A percentile compares a stretch with the other conserved stretches of the same genome.
Evolutionary conservation across 2,797 vertebrate genomes (phyloP).

Genomic region (Premnoplex brunnescens): DNA sequence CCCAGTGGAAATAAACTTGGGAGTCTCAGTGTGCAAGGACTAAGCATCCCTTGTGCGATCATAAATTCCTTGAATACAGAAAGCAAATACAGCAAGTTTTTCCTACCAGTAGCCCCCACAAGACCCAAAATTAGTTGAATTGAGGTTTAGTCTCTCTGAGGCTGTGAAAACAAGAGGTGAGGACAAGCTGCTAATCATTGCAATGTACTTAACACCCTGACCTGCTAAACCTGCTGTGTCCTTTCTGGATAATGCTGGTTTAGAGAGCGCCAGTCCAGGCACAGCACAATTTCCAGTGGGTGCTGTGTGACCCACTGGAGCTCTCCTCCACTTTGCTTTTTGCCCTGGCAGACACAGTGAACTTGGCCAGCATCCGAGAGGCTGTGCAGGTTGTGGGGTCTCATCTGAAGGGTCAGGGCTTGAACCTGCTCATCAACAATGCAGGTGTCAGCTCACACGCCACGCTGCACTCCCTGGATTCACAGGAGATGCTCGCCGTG

Average conservation of each 20-base stretch:
- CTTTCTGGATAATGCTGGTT: not conserved
- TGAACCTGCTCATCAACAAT: slow-evolving; percentile 62
- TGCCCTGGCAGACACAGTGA: not conserved
- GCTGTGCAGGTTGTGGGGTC: not conserved
- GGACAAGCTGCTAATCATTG: not conserved
- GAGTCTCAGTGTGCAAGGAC: not conserved
- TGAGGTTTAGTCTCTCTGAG: not conserved
- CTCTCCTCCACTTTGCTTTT: not conserved
- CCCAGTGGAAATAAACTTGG: not conserved
- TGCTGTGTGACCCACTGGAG: fast-evolving
- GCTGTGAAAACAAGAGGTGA: not conserved
- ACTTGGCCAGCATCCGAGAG: not conserved
- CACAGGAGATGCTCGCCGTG: not conserved
- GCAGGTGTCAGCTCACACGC: not conserved
- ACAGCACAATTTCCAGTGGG: not conserved
- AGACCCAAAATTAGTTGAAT: not conserved
- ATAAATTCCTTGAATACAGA: not conserved
- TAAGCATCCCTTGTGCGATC: not conserved
- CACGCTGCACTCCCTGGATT: not conserved
- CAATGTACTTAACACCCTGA: not conserved
- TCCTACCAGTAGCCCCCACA: not conserved
- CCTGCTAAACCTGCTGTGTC: not conserved
- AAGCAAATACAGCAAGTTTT: not conserved
- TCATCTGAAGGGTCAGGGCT: slow-evolving; percentile 38
- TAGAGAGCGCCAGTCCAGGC: not conserved